Percentiles rank a stretch among this genome's conserved stretches.
Evolutionary conservation across 2,113 vertebrate species (phyloP).

Genomic region (Lophius piscatorius): DNA sequence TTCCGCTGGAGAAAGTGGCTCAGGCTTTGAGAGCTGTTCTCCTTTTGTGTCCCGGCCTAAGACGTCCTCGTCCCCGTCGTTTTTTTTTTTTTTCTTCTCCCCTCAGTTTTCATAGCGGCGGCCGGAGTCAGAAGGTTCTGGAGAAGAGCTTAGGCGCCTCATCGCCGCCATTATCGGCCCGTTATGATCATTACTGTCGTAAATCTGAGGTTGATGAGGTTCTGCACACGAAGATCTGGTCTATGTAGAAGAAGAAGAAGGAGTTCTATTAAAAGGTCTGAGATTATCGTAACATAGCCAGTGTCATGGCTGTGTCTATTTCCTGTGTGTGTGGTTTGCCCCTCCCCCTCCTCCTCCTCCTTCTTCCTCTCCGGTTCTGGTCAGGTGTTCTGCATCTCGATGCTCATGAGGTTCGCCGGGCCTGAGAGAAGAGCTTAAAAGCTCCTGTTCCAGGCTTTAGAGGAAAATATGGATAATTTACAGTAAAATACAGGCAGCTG

Average conservation of each 20-base stretch:
- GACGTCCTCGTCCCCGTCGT: constrained; percentile 57
- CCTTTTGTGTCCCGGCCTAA: constrained; percentile 58
- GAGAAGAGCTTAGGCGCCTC: constrained; percentile 59
- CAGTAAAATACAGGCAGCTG: too few species aligned
- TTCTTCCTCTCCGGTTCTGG: too few species aligned
- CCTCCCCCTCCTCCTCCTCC: too few species aligned
- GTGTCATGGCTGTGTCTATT: too few species aligned
- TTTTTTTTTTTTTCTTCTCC: constrained; percentile 11
- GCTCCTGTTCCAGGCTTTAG: too few species aligned
- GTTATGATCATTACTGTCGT: constrained; percentile 60
- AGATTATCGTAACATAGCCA: too few species aligned
- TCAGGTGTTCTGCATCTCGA: too few species aligned
- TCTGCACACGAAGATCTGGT: constrained; percentile 9
- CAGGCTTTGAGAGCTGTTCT: constrained; percentile 63
- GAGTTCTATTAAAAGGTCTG: too few species aligned
- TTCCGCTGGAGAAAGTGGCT: constrained; percentile 72
- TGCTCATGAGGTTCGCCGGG: too few species aligned
- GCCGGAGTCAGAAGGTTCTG: constrained; percentile 61
- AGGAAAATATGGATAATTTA: constrained; percentile 20
- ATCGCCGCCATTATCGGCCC: constrained; percentile 33
- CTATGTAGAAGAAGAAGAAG: constrained; percentile 1
- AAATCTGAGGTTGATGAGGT: constrained; percentile 36
- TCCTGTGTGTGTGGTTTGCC: too few species aligned
- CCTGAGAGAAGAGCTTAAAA: neutral
- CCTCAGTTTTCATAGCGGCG: constrained; percentile 44